Evolutionary conservation across 2,797 vertebrate species (phyloP).

Genomic region (Gorsachius magnificus): DNA sequence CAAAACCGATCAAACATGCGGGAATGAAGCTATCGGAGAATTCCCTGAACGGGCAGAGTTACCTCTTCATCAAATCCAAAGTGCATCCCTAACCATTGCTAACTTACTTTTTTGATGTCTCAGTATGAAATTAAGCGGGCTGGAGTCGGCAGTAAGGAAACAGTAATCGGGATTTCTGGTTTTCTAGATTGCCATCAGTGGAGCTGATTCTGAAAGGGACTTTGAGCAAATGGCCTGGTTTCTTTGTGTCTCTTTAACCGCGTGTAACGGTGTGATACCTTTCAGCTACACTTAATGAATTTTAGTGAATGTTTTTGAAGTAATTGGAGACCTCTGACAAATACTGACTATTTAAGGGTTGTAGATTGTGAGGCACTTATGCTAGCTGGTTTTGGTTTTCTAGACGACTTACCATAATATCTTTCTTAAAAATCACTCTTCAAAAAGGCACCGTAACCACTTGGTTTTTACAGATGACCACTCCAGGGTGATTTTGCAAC

Average conservation of each 20-base stretch:
- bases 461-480: conserved; percentile 90
- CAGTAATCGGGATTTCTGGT: neutral
- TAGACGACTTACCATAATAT: neutral
- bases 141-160: neutral
- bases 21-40: neutral
- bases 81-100: neutral
- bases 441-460: conserved; percentile 44
- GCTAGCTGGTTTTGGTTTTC: neutral
- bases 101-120: neutral
- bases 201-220: conserved; percentile 20
- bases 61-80: neutral
- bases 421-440: conserved; percentile 16
- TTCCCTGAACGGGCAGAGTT: neutral
- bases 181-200: neutral
- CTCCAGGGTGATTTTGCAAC: conserved; percentile 98
- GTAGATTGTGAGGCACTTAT: neutral
- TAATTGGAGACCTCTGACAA: neutral
- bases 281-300: neutral
- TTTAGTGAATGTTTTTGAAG: neutral
- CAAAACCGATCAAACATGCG: neutral
- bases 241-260: neutral
- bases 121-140: neutral
- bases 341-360: neutral
- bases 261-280: neutral
- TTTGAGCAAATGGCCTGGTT: neutral